Evolutionary conservation across 1,140 invertebrate genomes (phyloP), one percentile per base, ranked within the genome.

Genomic region (Cheumatopsyche charites): DNA sequence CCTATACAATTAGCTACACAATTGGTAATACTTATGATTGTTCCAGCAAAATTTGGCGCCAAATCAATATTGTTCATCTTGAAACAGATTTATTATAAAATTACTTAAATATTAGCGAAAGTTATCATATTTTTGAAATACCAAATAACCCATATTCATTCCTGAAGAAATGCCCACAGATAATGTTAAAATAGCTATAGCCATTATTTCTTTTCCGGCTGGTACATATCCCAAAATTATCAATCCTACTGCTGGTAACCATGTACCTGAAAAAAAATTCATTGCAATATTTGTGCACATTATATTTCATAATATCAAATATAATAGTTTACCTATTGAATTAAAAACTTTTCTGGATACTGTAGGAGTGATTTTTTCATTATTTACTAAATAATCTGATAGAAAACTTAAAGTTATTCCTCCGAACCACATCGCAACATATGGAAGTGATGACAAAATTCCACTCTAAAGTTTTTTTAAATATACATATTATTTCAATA

Each of bases 401-500:
- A 88, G 47, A 75, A 84, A 87, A 13, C 90, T 87, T 9, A 90
- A 83, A 0, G 88, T 82, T 43, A 92, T 88, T 49, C 89, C 88
- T 49, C 90, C 77, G 0, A 92, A 66, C 86, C 89, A 92, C 82
- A 91, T 90, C 0, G 84, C 86, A 0, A 92, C 77, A 78, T 96
- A 97, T 0, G 95, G 95, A 5, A 96, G 78, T 0, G 94, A 90
- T 19, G 92, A 90, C 36, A 89, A 80, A n/a, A 88, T 77, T 7
- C 92, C 92, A 78, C 91, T 91, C 74, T 77, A 58, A 25, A 73
- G 71, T 66, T 49, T n/a, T n/a, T n/a, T n/a, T n/a, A n/a, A n/a
- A n/a, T n/a, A n/a, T n/a, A n/a, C n/a, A n/a, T n/a, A n/a, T n/a
- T n/a, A n/a, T n/a, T n/a, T n/a, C n/a, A n/a, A n/a, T 15, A 6